These are phyloP conservation scores for Branchinecta sandiegonensis DNA, from an alignment of 2,888 invertebrate species.

Conservation along the genomic window DNA sequence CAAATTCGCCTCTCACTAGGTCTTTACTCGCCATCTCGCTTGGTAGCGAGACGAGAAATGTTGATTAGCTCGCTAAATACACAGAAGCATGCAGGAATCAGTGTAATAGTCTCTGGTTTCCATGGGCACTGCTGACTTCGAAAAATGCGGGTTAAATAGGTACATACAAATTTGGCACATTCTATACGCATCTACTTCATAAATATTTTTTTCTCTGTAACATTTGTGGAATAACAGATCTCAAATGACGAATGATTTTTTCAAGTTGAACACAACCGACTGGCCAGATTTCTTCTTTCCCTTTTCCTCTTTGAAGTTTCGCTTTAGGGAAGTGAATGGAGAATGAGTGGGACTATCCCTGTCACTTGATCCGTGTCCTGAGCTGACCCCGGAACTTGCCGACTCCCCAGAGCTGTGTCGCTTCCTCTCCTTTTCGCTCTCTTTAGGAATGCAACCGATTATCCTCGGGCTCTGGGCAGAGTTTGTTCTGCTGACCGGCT, in stretches of 20 bases:
- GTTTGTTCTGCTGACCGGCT: not conserved
- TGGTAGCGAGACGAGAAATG: no score
- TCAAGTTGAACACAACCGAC: slow-evolving; percentile 2
- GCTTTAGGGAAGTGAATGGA: slow-evolving; percentile 22
- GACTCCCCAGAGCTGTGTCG: slow-evolving; percentile 24
- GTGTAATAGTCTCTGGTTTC: not conserved
- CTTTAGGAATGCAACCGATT: slow-evolving; percentile 21
- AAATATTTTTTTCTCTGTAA: no score
- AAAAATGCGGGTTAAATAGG: no score
- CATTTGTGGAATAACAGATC: no score
- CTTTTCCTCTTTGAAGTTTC: not conserved
- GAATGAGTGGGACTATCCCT: slow-evolving; percentile 19
- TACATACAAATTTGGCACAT: no score
- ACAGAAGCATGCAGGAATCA: slow-evolving; percentile 5
- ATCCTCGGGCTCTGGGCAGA: slow-evolving; percentile 18
- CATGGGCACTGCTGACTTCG: no score
- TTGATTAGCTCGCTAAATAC: not conserved
- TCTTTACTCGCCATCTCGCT: no score
- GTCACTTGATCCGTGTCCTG: slow-evolving; percentile 17
- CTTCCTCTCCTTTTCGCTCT: not conserved
- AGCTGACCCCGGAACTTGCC: slow-evolving; percentile 23
- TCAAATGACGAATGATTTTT: not conserved
- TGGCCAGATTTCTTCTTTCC: slow-evolving; percentile 1
- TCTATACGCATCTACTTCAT: no score
- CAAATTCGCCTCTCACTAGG: no score